Evolutionary conservation across 2,797 vertebrate species (phyloP), one percentile per base, ranked within the genome.

Genomic region (Lutjanus argentimaculatus): DNA sequence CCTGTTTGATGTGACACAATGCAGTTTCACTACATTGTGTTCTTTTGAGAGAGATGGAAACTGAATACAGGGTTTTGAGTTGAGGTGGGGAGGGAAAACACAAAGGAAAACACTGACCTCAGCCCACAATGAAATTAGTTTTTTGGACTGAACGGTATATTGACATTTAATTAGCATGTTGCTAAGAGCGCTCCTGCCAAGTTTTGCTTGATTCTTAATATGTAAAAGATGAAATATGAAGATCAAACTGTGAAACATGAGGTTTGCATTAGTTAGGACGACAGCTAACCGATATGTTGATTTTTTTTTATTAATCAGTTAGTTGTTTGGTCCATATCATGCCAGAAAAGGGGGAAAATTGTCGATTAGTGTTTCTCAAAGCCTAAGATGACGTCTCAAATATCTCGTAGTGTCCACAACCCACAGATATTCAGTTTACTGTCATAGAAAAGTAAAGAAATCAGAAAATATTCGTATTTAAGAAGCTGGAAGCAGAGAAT

Each of bases 1-100:
- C 21, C 81, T 80, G 84, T 93, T 91, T 92, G 91, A 91, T 92
- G 51, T 72, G 55, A 84, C 74, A 92, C 92, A 94, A 92, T 89
- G 87, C 61, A 81, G 76, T 78, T 78, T 76, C 88, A 84, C 81
- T 75, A 17, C 69, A 85, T 87, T 94, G 92, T 92, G 0, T 87
- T 92, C 85, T 84, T 85, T 87, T 75, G 72, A 87, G 66, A 82
- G 57, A 0, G 25, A 77, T 90, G 85, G 89, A 89, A 94, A 94
- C 79, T 84, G 65, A 82, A 91, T 91, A 90, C 80, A 80, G 36
- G 61, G 71, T 69, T 84, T 61, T 80, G 87, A 84, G 67, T 77
- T 84, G 40, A 89, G 67, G 72, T 62, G 66, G 59, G 70, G 70
- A 84, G 25, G 15, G 62, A 68, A 75, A 72, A 72, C 67, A 84